Conservation (phyloP, 1,140 invertebrate species). For the Melitaea cinxia region DNA sequence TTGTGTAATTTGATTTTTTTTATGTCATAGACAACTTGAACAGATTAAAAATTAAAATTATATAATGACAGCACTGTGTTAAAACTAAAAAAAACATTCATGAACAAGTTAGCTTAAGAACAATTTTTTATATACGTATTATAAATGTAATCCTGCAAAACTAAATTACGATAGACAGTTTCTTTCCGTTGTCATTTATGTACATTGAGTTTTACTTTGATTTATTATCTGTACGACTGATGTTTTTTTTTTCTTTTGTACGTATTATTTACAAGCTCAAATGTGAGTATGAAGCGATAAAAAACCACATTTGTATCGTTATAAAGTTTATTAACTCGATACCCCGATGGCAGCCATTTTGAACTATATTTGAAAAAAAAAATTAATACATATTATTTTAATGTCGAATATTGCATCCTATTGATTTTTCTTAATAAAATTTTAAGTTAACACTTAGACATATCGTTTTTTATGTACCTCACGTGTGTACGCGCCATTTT, state of each 20-base stretch:
- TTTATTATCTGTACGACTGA: conserved; percentile 18
- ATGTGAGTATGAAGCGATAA: conserved; percentile 16
- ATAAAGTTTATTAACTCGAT: conserved; percentile 6
- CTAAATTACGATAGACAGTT: conserved; percentile 1
- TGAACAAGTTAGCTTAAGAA: conserved; percentile 56
- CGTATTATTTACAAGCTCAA: conserved; percentile 21
- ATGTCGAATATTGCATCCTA: not conserved
- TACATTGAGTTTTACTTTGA: conserved; percentile 9
- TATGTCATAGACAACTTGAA: too few species aligned
- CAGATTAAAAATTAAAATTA: too few species aligned
- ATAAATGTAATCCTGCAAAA: conserved; percentile 21
- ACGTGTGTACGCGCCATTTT: not conserved
- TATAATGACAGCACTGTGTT: not conserved
- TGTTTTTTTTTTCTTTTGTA: conserved; percentile 13
- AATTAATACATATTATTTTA: not conserved
- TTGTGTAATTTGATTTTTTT: not conserved
- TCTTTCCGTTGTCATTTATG: not conserved
- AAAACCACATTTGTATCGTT: conserved; percentile 7
- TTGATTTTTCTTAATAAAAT: not conserved
- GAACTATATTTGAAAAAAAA: not conserved
- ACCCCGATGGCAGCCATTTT: conserved; percentile 6
- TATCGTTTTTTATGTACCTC: conserved; percentile 20
- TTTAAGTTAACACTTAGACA: conserved; percentile 2
- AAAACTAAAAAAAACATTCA: conserved; percentile 29
- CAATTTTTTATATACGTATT: conserved; percentile 36